Conservation (phyloP, 2,888 invertebrate species). For the Pterobdella sp. region DNA sequence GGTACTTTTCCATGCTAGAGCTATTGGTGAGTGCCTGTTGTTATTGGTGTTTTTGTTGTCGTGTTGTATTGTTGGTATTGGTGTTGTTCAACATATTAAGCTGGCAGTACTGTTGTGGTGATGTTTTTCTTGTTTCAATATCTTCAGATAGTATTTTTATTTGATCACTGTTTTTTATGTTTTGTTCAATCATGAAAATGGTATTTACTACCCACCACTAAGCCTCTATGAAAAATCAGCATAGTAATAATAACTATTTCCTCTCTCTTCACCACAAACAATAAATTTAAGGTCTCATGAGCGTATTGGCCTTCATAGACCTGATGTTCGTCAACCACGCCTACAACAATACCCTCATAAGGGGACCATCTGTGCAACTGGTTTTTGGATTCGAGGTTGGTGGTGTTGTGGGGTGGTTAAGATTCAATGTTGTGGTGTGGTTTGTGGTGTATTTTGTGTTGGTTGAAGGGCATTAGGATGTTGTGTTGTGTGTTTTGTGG, state of each 20-base stretch:
- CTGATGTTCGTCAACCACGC: conserved; percentile 83
- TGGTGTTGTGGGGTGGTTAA: neutral
- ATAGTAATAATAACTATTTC: conserved; percentile 32
- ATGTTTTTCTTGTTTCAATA: too few relatives aligned
- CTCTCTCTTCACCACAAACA: conserved; percentile 9
- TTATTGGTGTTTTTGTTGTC: conserved; percentile 9
- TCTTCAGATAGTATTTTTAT: too few relatives aligned
- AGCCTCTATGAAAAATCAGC: too few relatives aligned
- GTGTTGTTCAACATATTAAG: neutral
- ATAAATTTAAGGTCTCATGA: conserved; percentile 54
- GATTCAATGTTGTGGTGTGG: neutral
- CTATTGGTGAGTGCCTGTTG: conserved; percentile 60
- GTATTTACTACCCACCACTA: too few relatives aligned
- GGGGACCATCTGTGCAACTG: conserved; percentile 92
- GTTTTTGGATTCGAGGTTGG: conserved; percentile 89
- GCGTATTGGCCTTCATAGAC: conserved; percentile 73
- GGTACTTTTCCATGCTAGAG: conserved; percentile 83
- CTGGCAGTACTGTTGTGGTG: too few relatives aligned
- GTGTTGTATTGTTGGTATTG: neutral
- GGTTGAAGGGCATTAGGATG: neutral
- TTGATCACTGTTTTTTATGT: too few relatives aligned
- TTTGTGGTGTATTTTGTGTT: neutral
- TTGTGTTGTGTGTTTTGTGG: neutral
- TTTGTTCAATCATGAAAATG: too few relatives aligned
- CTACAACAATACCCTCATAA: conserved; percentile 79